Conservation (phyloP, 2,888 invertebrate genomes). For the Camptogramma bilineatum region DNA sequence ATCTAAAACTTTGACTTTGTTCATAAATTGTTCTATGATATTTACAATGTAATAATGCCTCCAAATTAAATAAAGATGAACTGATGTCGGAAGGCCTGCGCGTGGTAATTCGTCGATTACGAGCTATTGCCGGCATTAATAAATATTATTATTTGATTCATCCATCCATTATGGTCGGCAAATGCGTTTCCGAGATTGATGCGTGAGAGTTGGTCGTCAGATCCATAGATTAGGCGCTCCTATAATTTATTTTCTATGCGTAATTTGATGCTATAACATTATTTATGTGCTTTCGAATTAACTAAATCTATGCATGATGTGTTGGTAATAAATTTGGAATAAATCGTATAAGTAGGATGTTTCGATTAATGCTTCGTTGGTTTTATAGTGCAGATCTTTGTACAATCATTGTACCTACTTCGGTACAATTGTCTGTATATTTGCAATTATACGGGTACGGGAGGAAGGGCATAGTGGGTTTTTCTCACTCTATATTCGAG, state of each 20-base stretch:
- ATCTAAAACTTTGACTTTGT: too few species aligned
- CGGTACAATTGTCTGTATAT: too few species aligned
- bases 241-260: slow-evolving; percentile 30
- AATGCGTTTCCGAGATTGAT: slow-evolving; percentile 42
- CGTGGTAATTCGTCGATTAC: slow-evolving; percentile 38
- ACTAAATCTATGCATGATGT: slow-evolving; percentile 5
- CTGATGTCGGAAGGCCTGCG: slow-evolving; percentile 27
- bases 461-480: too few species aligned
- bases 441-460: too few species aligned
- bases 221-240: slow-evolving; percentile 25
- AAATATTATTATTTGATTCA: slow-evolving; percentile 43
- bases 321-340: slow-evolving; percentile 1
- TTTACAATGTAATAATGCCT: background rate
- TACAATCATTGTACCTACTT: too few species aligned
- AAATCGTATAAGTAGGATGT: slow-evolving; percentile 7
- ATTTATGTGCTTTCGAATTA: slow-evolving; percentile 19
- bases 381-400: background rate
- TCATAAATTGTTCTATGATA: too few species aligned
- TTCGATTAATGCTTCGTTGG: background rate
- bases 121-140: slow-evolving; percentile 35
- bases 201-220: slow-evolving; percentile 28
- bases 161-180: slow-evolving; percentile 38
- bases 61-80: slow-evolving; percentile 23
- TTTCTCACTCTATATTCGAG: too few species aligned
- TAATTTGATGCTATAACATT: slow-evolving; percentile 25